Base-by-base conservation (phyloP, 2,797 vertebrate species). In the Synaphobranchus kaupii region DNA sequence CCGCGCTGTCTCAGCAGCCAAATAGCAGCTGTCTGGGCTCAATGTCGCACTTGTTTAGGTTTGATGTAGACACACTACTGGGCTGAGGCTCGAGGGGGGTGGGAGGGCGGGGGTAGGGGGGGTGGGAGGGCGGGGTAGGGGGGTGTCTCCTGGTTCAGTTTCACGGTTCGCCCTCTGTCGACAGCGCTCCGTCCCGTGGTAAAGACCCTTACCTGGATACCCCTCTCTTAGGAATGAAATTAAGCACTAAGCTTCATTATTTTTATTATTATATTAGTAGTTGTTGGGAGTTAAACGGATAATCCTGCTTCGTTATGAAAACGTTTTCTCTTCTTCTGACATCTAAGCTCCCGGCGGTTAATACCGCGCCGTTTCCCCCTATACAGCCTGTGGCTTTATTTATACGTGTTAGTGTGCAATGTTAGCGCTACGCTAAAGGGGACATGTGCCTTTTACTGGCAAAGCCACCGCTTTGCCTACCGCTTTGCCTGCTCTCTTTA, bases 11-110 rank as follows among this genome's bases (percentile, higher is more conserved):
- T 84, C 86, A 71, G n/a, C 31, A 89, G 88, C 48, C 58, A 71
- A 50, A 50, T 76, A 87, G 87, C 92, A 92, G 91, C 91, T 91
- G 91, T 90, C 89, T 89, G 87, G 81, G 87, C 88, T 90, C 87
- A 87, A 85, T 85, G 66, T 90, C 85, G 63, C 47, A 84, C 88
- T 90, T 91, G 85, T 92, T 91, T 91, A 85, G 86, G 50, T 84
- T 89, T 89, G 84, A 88, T 68, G 89, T 87, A 87, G 90, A 86
- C 78, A 73, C 87, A 85, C 89, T 89, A 88, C 87, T 89, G 84
- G 87, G 89, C 25, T 17, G 54, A 13, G 60, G 60, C 60, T 63
- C 22, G 56, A 22, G 56, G 56, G 13, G 13, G 54, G 54, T 7
- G 54, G 54, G 60, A 12, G 50, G 50, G 50, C 1, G 6, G 5